Conservation (phyloP, 2,797 vertebrate genomes). For the Parotocinclus haroldoi region DNA sequence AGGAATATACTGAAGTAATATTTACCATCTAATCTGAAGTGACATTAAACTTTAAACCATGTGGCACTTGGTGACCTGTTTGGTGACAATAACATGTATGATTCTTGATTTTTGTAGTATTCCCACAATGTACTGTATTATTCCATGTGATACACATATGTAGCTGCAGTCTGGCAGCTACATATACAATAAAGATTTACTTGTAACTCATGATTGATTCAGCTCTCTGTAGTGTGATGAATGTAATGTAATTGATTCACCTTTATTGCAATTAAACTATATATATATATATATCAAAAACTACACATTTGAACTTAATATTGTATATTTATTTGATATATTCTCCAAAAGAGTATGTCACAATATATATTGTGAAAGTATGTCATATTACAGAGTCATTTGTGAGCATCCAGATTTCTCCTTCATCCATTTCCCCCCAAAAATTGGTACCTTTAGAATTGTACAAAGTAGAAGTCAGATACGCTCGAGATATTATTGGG, state of each 20-base stretch:
- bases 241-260: background rate
- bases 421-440: conserved; percentile 60
- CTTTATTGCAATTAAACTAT: too few relatives aligned
- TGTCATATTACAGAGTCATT: conserved; percentile 58
- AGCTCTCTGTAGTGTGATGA: conserved; percentile 37
- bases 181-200: conserved; percentile 12
- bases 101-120: background rate
- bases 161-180: background rate
- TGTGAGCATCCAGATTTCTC: conserved; percentile 59
- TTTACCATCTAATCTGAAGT: too few relatives aligned
- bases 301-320: conserved; percentile 23
- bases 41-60: too few relatives aligned
- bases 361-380: conserved; percentile 64
- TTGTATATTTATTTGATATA: conserved; percentile 65
- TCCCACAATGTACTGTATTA: background rate
- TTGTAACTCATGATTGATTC: conserved; percentile 3
- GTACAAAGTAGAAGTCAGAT: conserved; percentile 49
- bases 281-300: too few relatives aligned
- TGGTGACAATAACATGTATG: too few relatives aligned
- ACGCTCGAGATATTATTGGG: background rate
- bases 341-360: conserved; percentile 58
- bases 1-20: background rate
- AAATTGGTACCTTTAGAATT: conserved; percentile 42
- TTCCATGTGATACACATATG: background rate
- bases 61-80: too few relatives aligned